phyloP scores from a whole-genome alignment of 2,797 vertebrate species.

The Mareca strepera region DNA sequence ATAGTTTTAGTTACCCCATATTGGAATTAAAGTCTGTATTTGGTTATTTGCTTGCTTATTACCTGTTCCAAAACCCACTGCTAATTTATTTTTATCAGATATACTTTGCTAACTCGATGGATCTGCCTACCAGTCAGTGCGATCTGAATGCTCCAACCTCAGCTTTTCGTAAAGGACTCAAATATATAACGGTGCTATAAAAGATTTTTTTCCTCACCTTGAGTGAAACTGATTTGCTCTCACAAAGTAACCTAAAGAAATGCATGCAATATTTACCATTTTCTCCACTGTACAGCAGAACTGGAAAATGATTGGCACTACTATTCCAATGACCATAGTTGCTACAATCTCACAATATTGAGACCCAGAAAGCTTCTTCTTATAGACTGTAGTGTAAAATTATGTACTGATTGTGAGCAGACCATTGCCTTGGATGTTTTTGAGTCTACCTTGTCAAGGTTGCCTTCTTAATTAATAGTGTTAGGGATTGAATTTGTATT shows the following conservation, averaged over 20 bases:
- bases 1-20: conserved; percentile 30
- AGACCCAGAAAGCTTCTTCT: background rate
- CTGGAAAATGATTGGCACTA: background rate
- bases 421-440: background rate
- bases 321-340: background rate
- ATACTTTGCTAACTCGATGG: background rate
- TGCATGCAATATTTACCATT: background rate
- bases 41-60: conserved; percentile 21
- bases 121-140: background rate
- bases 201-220: background rate
- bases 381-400: rapidly evolving
- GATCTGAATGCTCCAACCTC: background rate
- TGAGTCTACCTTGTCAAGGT: background rate
- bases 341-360: background rate
- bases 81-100: background rate
- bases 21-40: conserved; percentile 19
- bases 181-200: background rate
- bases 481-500: background rate
- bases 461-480: background rate
- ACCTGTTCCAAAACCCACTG: background rate
- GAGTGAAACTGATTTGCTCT: background rate
- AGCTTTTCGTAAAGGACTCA: background rate
- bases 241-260: background rate
- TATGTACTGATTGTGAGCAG: rapidly evolving
- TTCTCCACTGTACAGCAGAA: background rate